Evolutionary conservation across 2,888 invertebrate species (phyloP).

Genomic region (Drosophila fulvimacula): DNA sequence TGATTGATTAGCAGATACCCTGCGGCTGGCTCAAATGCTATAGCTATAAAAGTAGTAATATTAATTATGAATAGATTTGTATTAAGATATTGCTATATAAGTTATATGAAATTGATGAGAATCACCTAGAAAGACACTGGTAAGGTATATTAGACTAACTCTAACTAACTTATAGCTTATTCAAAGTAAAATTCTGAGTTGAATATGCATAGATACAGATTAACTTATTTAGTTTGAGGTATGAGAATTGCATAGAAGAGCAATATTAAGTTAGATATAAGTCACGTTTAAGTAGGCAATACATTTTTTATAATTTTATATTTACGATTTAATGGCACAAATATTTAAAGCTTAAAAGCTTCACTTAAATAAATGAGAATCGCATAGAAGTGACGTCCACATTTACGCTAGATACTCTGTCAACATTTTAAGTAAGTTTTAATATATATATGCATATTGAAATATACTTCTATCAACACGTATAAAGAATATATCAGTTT

Average conservation of each 20-base stretch:
- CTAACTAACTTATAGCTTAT: background rate
- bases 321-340: background rate
- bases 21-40: background rate
- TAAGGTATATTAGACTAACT: no score
- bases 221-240: background rate
- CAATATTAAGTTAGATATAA: background rate
- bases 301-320: background rate
- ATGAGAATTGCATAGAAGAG: background rate
- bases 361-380: background rate
- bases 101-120: background rate
- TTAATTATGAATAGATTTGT: background rate
- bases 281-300: background rate
- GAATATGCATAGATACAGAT: no score
- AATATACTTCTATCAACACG: no score
- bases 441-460: no score
- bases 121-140: background rate
- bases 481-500: no score
- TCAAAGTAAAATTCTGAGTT: no score
- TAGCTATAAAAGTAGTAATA: background rate
- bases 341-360: background rate
- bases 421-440: no score
- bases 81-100: background rate
- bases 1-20: constrained; percentile 1
- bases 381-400: background rate
- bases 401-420: background rate